Evolutionary conservation across 2,888 invertebrate species (phyloP).

Genomic region (Dasysyrphus albostriatus): DNA sequence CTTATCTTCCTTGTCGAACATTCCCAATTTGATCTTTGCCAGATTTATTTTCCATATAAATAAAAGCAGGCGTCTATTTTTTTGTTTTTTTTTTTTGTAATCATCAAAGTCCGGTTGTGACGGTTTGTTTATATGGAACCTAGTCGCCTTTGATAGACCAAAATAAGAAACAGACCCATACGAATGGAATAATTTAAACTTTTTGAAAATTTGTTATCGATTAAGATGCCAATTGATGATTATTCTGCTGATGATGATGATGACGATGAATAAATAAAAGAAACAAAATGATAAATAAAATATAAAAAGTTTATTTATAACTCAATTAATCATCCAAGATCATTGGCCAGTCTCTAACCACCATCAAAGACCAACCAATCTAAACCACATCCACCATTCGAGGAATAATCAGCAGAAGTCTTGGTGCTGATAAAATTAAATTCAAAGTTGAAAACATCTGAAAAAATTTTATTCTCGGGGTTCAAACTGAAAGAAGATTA

Average conservation of each 20-base stretch:
- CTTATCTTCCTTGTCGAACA: slow-evolving; percentile 50
- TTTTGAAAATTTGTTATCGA: slow-evolving; percentile 60
- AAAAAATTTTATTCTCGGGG: slow-evolving; percentile 21
- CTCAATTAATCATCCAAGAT: slow-evolving; percentile 70
- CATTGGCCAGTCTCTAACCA: slow-evolving; percentile 58
- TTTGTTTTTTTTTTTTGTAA: not conserved
- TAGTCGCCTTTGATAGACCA: slow-evolving; percentile 40
- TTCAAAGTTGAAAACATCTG: slow-evolving; percentile 65
- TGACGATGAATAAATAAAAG: slow-evolving; percentile 36
- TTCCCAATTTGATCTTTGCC: slow-evolving; percentile 64
- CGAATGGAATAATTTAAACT: slow-evolving; percentile 38
- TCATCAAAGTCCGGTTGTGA: not conserved
- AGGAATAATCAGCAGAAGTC: slow-evolving; percentile 56
- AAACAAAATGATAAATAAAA: slow-evolving; percentile 18
- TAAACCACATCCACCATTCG: slow-evolving; percentile 24
- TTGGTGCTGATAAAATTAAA: slow-evolving; percentile 65
- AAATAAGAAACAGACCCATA: slow-evolving; percentile 9
- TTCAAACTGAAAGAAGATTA: slow-evolving; percentile 33
- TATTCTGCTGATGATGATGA: slow-evolving; percentile 32
- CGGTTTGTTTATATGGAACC: not conserved
- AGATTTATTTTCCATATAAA: slow-evolving; percentile 42
- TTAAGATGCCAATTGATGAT: slow-evolving; percentile 49
- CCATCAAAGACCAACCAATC: not conserved
- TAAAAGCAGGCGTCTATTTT: slow-evolving; percentile 10
- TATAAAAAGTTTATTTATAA: slow-evolving; percentile 56